Evolutionary conservation across 2,888 invertebrate genomes (phyloP).

Genomic region (Abrostola tripartita): DNA sequence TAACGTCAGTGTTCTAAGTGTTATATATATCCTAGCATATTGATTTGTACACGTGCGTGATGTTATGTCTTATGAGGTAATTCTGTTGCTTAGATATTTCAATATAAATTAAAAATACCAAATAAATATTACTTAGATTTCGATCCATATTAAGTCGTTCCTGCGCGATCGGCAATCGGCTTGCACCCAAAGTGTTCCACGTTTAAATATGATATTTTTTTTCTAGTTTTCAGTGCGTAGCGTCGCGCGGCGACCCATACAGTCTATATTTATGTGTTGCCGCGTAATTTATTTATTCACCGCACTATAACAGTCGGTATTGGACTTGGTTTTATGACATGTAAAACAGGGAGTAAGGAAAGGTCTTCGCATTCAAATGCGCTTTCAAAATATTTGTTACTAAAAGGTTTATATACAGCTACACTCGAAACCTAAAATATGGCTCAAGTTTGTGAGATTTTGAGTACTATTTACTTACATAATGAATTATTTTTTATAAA

Average conservation of each 20-base stretch:
- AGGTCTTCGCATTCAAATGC: not conserved
- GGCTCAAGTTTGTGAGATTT: no score
- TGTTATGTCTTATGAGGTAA: no score
- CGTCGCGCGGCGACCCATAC: conserved; percentile 48
- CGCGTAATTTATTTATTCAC: conserved; percentile 75
- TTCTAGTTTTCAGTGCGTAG: conserved; percentile 76
- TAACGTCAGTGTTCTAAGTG: no score
- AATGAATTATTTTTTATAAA: no score
- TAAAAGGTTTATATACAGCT: no score
- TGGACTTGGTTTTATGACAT: conserved; percentile 52
- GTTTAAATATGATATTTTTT: conserved; percentile 79
- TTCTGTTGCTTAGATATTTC: no score
- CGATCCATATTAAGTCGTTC: conserved; percentile 60
- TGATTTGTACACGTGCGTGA: no score
- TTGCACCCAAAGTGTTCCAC: conserved; percentile 81
- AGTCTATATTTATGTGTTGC: conserved; percentile 79
- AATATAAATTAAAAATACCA: not conserved
- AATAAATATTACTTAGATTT: conserved; percentile 43
- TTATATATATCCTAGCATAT: no score
- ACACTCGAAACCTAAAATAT: no score
- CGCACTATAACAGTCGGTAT: conserved; percentile 46
- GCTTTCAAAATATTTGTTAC: no score
- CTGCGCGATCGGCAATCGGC: conserved; percentile 54
- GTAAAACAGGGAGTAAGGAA: conserved; percentile 26
- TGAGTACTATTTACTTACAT: no score